Evolutionary conservation across 2,113 vertebrate species (phyloP), one percentile per base, ranked within the genome.

Genomic region (Gymnocephalus cernua): DNA sequence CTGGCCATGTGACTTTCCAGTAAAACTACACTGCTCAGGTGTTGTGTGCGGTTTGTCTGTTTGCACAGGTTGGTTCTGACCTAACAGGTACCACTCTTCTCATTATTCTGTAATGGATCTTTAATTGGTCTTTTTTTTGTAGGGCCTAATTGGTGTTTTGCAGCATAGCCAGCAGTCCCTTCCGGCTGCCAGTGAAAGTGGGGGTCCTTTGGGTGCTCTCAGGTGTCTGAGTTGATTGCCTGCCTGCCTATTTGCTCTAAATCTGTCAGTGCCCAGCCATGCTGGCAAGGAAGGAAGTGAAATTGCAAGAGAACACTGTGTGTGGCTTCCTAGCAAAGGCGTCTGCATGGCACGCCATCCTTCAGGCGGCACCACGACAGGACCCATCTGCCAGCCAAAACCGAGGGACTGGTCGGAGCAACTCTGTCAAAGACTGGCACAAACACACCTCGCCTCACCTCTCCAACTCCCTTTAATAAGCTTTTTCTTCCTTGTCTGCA

Each of bases 211-310:
- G 84, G 89, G 88, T 63, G 78, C 91, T 89, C 93, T 94, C 91
- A 94, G 95, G 93, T 93, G 92, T 92, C 90, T 89, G 79, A 89
- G 91, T 90, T 94, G 91, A 94, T 94, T 93, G 90, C 90, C 85
- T 74, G 91, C 80, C 90, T 89, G 92, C 83, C 91, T 92, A 93
- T 94, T 94, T 94, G 93, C 93, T 93, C 93, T 91, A 94, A 95
- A 94, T 95, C 94, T 95, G 94, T 94, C 94, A 93, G 83, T 67
- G 56, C 74, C 71, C 73, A 44, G 78, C 90, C 78, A 79, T 76
- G 82, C 88, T 85, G 91, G 85, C 87, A 88, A 90, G 88, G 82
- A 69, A 86, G 90, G 81, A 80, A 72, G 80, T 23, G 74, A 83
- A 79, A 89, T 77, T 73, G 84, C 63, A 48, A 74, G 76, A 65